Evolutionary conservation across 2,888 invertebrate genomes (phyloP), one percentile per base, ranked within the genome.

Genomic region (Callyntrura guangdongensis): DNA sequence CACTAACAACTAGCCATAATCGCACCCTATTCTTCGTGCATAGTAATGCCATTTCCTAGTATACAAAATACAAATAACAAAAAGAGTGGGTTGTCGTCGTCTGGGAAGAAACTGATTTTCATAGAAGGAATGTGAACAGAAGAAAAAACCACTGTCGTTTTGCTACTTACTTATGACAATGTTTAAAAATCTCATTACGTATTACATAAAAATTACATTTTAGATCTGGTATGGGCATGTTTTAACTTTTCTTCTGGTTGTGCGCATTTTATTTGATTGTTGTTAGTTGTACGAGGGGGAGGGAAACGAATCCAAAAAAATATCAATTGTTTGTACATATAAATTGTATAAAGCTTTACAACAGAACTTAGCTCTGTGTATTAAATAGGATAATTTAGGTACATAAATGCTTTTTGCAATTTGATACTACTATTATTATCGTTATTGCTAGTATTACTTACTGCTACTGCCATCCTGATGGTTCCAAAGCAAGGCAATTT

Each of bases 261-360:
- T 49, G 53, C 22, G 22, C 61, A 81, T 45, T 81, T 4, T 81
- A 22, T 61, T 59, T 67, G 22, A 61, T 61, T 36, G 69, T 84
- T 56, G 81, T 67, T 4, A 61, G 86, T 86, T 61, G 81, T 72
- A 22, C 14, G 61, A 14, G 53, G 49, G 17, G 56, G 72, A 74
- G 25, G 45, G 72, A 67, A 86, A 53, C 53, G 49, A 87, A 87
- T 84, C 74, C 67, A 82, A 47, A 72, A 53, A 77, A 36, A 67
- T 81, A 45, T 36, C 45, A 81, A 61, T 61, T 81, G 82, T 90
- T 86, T 91, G 91, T 87, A 91, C 91, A 91, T 91, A 91, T 91
- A 91, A 91, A 91, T 87, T 91, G 91, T 91, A 91, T 72, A 91
- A 87, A 91, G 91, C 84, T 91, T 87, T 56, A 64, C 45, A 59